Conservation (phyloP, 92 coral and sea anemone genomes). For the Paragorgia papillata region DNA sequence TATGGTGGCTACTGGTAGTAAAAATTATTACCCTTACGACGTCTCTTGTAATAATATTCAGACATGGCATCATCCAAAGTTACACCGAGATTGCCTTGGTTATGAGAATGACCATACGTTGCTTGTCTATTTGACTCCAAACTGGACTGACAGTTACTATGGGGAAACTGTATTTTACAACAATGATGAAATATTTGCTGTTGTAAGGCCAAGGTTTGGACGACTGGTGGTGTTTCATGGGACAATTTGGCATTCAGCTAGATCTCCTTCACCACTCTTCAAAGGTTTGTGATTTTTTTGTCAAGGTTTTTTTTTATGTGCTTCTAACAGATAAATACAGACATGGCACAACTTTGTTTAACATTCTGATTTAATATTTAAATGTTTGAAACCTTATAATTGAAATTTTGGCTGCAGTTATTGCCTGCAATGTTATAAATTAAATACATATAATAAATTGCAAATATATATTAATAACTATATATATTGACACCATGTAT, state of each 20-base stretch:
- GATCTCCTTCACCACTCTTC: slow-evolving; percentile 68
- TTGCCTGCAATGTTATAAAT: no score
- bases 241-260: slow-evolving; percentile 77
- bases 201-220: slow-evolving; percentile 74
- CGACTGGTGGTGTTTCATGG: slow-evolving; percentile 81
- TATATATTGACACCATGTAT: no score
- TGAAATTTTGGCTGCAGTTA: no score
- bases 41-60: slow-evolving; percentile 80
- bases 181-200: slow-evolving; percentile 66
- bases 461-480: no score
- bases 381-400: no score
- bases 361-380: no score
- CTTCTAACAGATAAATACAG: no score
- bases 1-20: slow-evolving; percentile 52
- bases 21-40: slow-evolving; percentile 76
- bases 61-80: slow-evolving; percentile 60
- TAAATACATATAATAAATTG: no score
- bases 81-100: slow-evolving; percentile 66
- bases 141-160: slow-evolving; percentile 80
- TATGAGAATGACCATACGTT: slow-evolving; percentile 71
- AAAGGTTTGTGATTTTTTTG: slow-evolving; percentile 52
- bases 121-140: slow-evolving; percentile 70
- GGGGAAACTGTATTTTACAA: slow-evolving; percentile 83
- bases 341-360: no score
- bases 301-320: no score